Conservation (phyloP, 2,113 vertebrate genomes). For the Athene cunicularia region DNA sequence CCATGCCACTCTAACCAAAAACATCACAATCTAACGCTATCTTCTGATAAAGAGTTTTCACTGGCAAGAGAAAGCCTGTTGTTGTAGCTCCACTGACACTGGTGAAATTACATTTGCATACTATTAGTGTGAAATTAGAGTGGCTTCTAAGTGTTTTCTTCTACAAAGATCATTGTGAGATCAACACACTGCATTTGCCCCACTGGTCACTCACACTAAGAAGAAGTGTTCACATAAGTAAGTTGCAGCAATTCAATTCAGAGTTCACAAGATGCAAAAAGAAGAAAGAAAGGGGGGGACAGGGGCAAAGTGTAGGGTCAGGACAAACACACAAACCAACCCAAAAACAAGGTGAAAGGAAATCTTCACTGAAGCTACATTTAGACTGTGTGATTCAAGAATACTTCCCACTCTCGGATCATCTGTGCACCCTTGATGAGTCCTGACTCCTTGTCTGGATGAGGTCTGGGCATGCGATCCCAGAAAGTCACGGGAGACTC, state of each 20-base stretch:
- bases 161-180: background rate
- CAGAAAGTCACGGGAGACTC: background rate
- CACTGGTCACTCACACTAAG: background rate
- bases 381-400: conserved; percentile 17
- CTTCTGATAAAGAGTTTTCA: background rate
- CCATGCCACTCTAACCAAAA: background rate
- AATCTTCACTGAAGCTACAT: background rate
- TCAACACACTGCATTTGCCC: background rate
- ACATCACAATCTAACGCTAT: background rate
- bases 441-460: background rate
- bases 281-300: background rate
- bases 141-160: background rate
- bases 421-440: background rate
- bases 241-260: background rate
- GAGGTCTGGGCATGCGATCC: background rate
- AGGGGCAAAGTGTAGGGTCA: too few relatives aligned
- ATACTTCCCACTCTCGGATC: background rate
- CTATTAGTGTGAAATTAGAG: background rate
- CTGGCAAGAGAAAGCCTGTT: background rate
- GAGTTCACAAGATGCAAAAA: background rate
- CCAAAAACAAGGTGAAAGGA: background rate
- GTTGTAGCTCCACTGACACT: background rate
- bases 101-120: background rate
- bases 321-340: background rate
- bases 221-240: background rate